A percentile compares a stretch with the other conserved stretches of the same genome.
Conservation (phyloP, 2,797 vertebrate genomes). For the Syngnathus rostellatus region DNA sequence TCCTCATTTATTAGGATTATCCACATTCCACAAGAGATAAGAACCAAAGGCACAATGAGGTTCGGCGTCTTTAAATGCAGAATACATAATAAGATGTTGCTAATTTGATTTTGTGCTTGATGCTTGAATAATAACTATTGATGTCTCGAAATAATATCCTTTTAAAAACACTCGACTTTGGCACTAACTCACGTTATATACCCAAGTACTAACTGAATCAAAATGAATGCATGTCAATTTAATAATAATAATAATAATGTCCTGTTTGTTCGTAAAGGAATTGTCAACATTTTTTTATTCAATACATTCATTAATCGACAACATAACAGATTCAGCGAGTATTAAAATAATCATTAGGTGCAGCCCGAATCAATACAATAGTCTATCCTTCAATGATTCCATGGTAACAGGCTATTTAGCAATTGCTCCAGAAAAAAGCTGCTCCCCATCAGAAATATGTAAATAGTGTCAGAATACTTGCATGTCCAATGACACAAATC, state of each 20-base stretch:
- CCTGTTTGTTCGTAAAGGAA: no score
- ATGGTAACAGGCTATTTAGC: conserved; percentile 35
- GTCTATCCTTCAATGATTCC: no score
- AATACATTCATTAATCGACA: no score
- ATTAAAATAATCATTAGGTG: no score
- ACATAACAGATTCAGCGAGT: no score
- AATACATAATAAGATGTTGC: conserved; percentile 69
- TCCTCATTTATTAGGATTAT: conserved; percentile 76
- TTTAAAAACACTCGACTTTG: no score
- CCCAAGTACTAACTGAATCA: no score
- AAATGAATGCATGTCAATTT: no score
- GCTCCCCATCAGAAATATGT: conserved; percentile 69
- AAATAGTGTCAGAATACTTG: conserved; percentile 66
- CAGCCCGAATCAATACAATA: no score
- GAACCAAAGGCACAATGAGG: conserved; percentile 63
- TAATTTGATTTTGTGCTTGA: conserved; percentile 72
- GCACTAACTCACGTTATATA: not conserved
- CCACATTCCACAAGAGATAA: conserved; percentile 73
- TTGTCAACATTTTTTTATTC: no score
- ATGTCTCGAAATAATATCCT: conserved; percentile 53
- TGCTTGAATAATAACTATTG: conserved; percentile 60
- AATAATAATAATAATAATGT: no score
- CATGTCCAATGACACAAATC: conserved; percentile 79
- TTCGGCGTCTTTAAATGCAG: conserved; percentile 63
- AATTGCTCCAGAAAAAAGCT: conserved; percentile 54